Evolutionary conservation across 2,888 invertebrate species (phyloP), one percentile per base, ranked within the genome.

Genomic region (Lepidocyrtoides sp.): DNA sequence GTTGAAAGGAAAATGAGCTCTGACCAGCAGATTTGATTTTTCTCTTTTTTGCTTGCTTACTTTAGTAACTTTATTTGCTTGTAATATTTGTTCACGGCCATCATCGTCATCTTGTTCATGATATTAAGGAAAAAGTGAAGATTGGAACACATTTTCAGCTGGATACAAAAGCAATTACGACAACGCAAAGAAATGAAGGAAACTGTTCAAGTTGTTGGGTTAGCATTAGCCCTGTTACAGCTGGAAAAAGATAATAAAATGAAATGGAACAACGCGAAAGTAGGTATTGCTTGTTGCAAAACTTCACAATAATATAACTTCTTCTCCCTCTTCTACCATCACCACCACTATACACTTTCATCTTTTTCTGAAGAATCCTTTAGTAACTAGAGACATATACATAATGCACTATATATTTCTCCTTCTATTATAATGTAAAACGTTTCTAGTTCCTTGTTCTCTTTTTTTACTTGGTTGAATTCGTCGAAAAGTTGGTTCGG

Each of bases 131-230:
- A 66, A 66, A 66, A 32, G 32, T 66, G 66, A 66, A 66, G 66
- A 29, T 66, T 26, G 66, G 8, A 66, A 66, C 63, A 63, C 63
- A 29, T 29, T 63, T 63, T 63, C 63, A 63, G 66, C 66, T 66
- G 66, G 66, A 66, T 66, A 29, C 32, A 32, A n/a, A 63, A 29
- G 66, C 29, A 66, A 66, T 29, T 66, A 66, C 29, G 32, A 20
- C n/a, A 17, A n/a, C n/a, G n/a, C 17, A 51, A 51, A 36, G 14
- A 44, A 14, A 44, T 17, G 51, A 51, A 51, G 51, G 51, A 51
- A n/a, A 12, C 51, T 51, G 44, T 17, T 17, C 51, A 51, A 51
- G 51, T 51, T 51, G n/a, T 12, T 36, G 3, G 36, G 4, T 36
- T 14, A 8, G 3, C 54, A 54, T 54, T n/a, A 1, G 2, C 2